A percentile compares a stretch with the other conserved stretches of the same genome.
Evolutionary conservation across 2,888 invertebrate genomes (phyloP).

Genomic region (Unio pictorum): DNA sequence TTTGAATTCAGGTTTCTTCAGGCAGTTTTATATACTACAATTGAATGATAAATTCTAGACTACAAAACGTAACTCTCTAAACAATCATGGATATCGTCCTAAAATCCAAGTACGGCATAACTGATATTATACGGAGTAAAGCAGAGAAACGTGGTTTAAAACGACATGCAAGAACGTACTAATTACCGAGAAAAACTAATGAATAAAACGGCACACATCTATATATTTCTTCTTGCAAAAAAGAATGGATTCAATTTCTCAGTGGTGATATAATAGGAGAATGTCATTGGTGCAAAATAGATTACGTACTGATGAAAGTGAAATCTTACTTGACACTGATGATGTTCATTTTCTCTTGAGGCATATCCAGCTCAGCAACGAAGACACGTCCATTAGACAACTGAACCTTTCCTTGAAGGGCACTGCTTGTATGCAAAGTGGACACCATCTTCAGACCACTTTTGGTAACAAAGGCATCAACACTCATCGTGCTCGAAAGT

Average conservation of each 20-base stretch:
- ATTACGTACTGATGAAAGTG: not conserved
- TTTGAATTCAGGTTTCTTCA: too few species aligned
- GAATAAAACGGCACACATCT: too few species aligned
- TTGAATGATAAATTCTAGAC: too few species aligned
- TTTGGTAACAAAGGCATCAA: slow-evolving; percentile 85
- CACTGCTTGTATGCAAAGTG: slow-evolving; percentile 88
- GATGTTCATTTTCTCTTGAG: slow-evolving; percentile 88
- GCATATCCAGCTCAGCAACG: slow-evolving; percentile 84
- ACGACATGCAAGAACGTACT: too few species aligned
- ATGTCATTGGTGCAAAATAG: not conserved
- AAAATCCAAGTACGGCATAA: too few species aligned
- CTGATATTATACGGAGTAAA: too few species aligned
- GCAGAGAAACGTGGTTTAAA: too few species aligned
- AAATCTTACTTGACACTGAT: slow-evolving; percentile 78
- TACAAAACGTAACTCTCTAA: too few species aligned
- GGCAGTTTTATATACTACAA: too few species aligned
- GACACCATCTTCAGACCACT: slow-evolving; percentile 88
- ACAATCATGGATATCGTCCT: too few species aligned
- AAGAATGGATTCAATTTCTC: not conserved
- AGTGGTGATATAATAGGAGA: not conserved
- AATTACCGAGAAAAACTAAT: too few species aligned
- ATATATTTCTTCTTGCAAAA: too few species aligned
- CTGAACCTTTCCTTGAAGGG: slow-evolving; percentile 82
- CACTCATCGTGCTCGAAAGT: slow-evolving; percentile 87
- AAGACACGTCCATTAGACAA: slow-evolving; percentile 80